Evolutionary conservation across 2,888 invertebrate genomes (phyloP), one percentile per base, ranked within the genome.

Genomic region (Pyralis farinalis): DNA sequence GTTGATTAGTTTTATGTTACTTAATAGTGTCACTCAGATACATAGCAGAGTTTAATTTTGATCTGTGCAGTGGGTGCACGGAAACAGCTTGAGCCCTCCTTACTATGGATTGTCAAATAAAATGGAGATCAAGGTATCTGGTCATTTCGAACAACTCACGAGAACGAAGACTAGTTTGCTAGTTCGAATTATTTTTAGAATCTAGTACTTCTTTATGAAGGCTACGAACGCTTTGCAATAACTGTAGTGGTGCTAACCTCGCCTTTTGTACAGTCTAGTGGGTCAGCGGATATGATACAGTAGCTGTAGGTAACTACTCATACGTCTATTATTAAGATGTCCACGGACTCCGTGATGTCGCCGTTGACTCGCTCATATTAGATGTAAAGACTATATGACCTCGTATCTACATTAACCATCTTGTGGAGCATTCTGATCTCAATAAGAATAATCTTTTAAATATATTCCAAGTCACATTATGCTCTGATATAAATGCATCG

Each of bases 321-420:
- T 59, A 55, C 55, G 47, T 53, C 54, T 58, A 57, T 60, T 65
- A 65, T 63, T 65, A 60, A 64, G 62, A 56, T 59, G 61, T 58
- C 54, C 51, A 49, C 51, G 46, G 52, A 44, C n/a, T n/a, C n/a
- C n/a, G n/a, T n/a, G n/a, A n/a, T n/a, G n/a, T 48, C 57, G 56
- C 49, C 55, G 55, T 55, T 63, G 56, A 54, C 56, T 53, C 51
- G 56, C 49, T 49, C 54, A 55, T 54, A 51, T 49, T 46, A 22
- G 25, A 35, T 36, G 28, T 31, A 39, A 58, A 60, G 58, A 60
- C 48, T 58, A 55, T 56, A 36, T 45, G 68, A 60, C 75, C 73
- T 74, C 71, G 71, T 48, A 42, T 52, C 59, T 61, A 61, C 64
- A 69, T 67, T 58, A 60, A 55, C 58, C 56, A 55, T 55, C 61